These are phyloP conservation scores for Pocota personata DNA, from an alignment of 2,888 invertebrate species.

Conservation along the genomic window DNA sequence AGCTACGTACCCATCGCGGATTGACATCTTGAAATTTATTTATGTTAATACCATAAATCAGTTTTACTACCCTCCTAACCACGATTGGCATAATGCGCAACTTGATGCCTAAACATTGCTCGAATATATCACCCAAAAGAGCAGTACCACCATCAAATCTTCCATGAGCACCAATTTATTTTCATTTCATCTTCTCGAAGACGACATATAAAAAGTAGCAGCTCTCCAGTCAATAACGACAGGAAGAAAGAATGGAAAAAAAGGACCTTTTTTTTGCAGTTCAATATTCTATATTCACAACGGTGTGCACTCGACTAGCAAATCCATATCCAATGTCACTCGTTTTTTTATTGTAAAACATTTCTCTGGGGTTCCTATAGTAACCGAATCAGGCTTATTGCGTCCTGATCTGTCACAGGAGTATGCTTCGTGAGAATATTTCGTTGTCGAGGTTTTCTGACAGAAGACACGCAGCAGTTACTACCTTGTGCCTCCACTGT, in stretches of 20 bases:
- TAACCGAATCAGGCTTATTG: conserved; percentile 32
- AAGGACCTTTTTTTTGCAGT: conserved; percentile 2
- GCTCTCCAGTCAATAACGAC: conserved; percentile 1
- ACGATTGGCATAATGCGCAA: conserved; percentile 34
- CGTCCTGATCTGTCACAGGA: conserved; percentile 28
- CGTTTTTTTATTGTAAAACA: conserved; percentile 19
- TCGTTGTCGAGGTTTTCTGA: not conserved
- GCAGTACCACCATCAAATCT: conserved; percentile 24
- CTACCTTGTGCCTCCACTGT: not conserved
- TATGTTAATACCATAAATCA: conserved; percentile 53
- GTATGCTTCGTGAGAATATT: conserved; percentile 1
- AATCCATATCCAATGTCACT: conserved; percentile 59
- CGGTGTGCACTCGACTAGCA: conserved; percentile 14
- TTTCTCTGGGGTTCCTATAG: not conserved
- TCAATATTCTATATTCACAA: conserved; percentile 16
- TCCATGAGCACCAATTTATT: conserved; percentile 55
- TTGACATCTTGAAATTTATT: conserved; percentile 44
- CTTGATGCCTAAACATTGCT: conserved; percentile 20
- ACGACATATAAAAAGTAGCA: not conserved
- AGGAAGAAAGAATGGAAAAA: not conserved
- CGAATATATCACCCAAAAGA: not conserved
- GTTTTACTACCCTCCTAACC: conserved; percentile 52
- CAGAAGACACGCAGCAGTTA: conserved; percentile 27
- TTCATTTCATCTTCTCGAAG: conserved; percentile 29
- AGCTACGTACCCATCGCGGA: not conserved